Percentiles rank a stretch among this genome's conserved stretches.
These are phyloP conservation scores for Ptychoptera contaminata DNA, from an alignment of 2,888 invertebrate genomes.

Conservation along the genomic window DNA sequence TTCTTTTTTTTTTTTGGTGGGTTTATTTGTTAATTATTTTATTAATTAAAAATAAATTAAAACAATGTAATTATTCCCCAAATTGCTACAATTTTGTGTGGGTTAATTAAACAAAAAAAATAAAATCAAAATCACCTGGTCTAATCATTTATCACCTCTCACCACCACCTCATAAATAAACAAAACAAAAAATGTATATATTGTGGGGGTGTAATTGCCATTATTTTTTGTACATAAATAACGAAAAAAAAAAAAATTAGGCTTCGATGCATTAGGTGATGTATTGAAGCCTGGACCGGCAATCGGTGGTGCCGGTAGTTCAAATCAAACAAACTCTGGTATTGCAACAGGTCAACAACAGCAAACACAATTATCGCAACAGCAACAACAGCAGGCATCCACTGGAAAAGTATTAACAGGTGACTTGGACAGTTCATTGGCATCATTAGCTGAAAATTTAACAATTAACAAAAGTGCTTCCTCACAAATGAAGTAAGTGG, in stretches of 20 bases:
- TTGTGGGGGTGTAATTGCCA: too few relatives aligned
- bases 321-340: slow-evolving; percentile 24
- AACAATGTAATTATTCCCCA: too few relatives aligned
- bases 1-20: too few relatives aligned
- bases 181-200: too few relatives aligned
- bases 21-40: too few relatives aligned
- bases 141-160: too few relatives aligned
- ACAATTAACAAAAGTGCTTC: slow-evolving; percentile 65
- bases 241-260: slow-evolving; percentile 24
- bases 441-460: slow-evolving; percentile 84
- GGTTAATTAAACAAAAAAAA: too few relatives aligned
- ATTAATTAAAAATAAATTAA: too few relatives aligned
- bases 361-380: slow-evolving; percentile 19
- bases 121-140: too few relatives aligned
- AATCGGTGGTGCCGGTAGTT: slow-evolving; percentile 14
- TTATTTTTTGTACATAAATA: too few relatives aligned
- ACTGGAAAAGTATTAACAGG: slow-evolving; percentile 70
- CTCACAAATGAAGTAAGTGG: slow-evolving; percentile 57
- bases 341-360: slow-evolving; percentile 28
- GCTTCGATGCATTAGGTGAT: slow-evolving; percentile 60
- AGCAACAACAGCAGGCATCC: slow-evolving; percentile 28
- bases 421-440: slow-evolving; percentile 86
- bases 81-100: too few relatives aligned
- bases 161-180: too few relatives aligned
- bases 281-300: slow-evolving; percentile 44